Conservation (phyloP, 2,888 invertebrate genomes). For the Leptinotarsa tumamoca region DNA sequence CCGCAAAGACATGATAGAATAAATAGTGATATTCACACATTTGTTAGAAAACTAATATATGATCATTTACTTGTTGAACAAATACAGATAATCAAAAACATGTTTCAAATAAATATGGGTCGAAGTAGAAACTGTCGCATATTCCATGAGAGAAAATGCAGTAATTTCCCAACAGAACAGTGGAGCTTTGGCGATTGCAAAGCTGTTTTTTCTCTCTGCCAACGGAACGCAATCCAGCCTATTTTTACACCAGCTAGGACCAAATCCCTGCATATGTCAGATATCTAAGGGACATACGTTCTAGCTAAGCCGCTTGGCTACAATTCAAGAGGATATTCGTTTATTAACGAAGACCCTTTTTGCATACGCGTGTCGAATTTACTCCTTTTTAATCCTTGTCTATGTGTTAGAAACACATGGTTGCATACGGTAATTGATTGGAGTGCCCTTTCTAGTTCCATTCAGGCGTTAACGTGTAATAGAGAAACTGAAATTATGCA, state of each 20-base stretch:
- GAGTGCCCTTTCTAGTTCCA: conserved; percentile 23
- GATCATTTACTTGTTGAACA: too few species aligned
- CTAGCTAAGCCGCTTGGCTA: conserved; percentile 38
- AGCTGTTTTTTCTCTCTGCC: not conserved
- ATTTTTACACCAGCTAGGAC: conserved; percentile 7
- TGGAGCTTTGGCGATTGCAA: not conserved
- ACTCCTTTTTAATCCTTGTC: conserved; percentile 55
- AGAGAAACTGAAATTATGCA: conserved; percentile 10
- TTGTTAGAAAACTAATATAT: too few species aligned
- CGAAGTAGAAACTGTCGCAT: too few species aligned
- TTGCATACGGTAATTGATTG: conserved; percentile 53
- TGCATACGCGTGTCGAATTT: conserved; percentile 55
- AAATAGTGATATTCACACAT: too few species aligned
- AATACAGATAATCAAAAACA: too few species aligned
- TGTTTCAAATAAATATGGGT: too few species aligned
- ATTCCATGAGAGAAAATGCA: too few species aligned
- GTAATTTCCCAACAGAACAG: not conserved
- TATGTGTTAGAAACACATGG: conserved; percentile 55
- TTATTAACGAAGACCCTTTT: conserved; percentile 47
- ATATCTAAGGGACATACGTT: conserved; percentile 26
- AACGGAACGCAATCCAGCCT: not conserved
- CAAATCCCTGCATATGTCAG: conserved; percentile 26
- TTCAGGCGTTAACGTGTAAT: conserved; percentile 12
- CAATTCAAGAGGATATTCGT: conserved; percentile 41
- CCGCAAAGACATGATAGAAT: too few species aligned